Percentiles rank a stretch among this genome's conserved stretches.
Conservation (phyloP, 2,888 invertebrate species). For the Drosophila mulleri region DNA sequence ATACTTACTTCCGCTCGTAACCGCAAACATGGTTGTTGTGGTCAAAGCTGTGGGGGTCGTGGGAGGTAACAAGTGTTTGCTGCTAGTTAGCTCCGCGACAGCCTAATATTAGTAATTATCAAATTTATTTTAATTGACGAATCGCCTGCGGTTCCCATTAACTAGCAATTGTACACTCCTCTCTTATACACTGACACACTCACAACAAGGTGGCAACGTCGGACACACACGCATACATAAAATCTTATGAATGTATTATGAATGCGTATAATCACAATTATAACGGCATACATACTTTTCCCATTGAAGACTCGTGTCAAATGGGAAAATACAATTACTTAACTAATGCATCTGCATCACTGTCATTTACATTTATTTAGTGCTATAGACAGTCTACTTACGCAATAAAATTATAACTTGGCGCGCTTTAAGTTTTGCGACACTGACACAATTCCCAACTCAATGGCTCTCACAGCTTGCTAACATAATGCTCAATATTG, state of each 20-base stretch:
- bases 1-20: conserved; percentile 77
- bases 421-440: conserved; percentile 34
- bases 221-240: conserved; percentile 6
- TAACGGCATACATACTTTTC: conserved; percentile 49
- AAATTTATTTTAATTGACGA: conserved; percentile 74
- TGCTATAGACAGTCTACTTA: conserved; percentile 35
- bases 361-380: conserved; percentile 2
- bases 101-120: conserved; percentile 68
- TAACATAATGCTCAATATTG: conserved; percentile 44
- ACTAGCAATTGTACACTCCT: conserved; percentile 25
- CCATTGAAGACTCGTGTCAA: conserved; percentile 45
- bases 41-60: conserved; percentile 29
- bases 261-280: conserved; percentile 34
- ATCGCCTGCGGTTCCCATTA: conserved; percentile 37
- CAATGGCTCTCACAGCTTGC: conserved; percentile 29
- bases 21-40: conserved; percentile 30
- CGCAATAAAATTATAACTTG: conserved; percentile 38
- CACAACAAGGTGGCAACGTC: conserved; percentile 45
- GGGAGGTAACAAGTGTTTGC: conserved; percentile 55
- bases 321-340: conserved; percentile 13
- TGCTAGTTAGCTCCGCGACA: conserved; percentile 40
- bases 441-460: conserved; percentile 28
- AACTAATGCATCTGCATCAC: conserved; percentile 13
- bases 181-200: conserved; percentile 7
- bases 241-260: conserved; percentile 16